A percentile compares a stretch with the other conserved stretches of the same genome.
These are phyloP conservation scores for Mesocricetus auratus DNA, from an alignment of 2,113 vertebrate genomes.

Conservation along the genomic window DNA sequence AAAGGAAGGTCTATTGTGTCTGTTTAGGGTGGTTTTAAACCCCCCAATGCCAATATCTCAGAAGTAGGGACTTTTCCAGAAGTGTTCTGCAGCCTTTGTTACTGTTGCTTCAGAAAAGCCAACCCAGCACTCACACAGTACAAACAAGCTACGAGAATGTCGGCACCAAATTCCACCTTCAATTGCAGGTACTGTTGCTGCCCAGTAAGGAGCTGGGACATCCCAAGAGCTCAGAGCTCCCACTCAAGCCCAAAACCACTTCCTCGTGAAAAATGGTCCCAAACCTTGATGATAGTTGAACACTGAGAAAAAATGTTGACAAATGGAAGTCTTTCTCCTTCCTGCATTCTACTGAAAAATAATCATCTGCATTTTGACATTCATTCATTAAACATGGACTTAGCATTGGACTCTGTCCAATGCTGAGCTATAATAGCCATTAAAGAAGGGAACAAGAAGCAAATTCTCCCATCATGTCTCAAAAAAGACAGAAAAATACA, in stretches of 20 bases:
- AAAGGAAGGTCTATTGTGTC: slow-evolving; percentile 59
- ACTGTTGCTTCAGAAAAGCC: background rate
- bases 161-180: too few species aligned
- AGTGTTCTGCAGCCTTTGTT: background rate
- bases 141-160: background rate
- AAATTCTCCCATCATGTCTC: background rate
- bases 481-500: background rate
- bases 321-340: background rate
- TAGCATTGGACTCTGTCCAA: background rate
- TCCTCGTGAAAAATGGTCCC: background rate
- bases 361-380: background rate
- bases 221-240: background rate
- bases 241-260: background rate
- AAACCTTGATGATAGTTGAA: background rate
- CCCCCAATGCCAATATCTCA: background rate
- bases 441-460: background rate
- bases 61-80: slow-evolving; percentile 62
- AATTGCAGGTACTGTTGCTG: background rate
- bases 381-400: background rate
- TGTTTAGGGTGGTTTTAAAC: background rate
- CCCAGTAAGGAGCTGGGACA: fast-evolving
- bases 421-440: background rate
- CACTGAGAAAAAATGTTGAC: background rate
- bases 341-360: background rate
- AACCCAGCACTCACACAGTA: background rate